These are phyloP conservation scores for Halictus quadricinctus DNA, from an alignment of 2,888 invertebrate species.

Conservation along the genomic window DNA sequence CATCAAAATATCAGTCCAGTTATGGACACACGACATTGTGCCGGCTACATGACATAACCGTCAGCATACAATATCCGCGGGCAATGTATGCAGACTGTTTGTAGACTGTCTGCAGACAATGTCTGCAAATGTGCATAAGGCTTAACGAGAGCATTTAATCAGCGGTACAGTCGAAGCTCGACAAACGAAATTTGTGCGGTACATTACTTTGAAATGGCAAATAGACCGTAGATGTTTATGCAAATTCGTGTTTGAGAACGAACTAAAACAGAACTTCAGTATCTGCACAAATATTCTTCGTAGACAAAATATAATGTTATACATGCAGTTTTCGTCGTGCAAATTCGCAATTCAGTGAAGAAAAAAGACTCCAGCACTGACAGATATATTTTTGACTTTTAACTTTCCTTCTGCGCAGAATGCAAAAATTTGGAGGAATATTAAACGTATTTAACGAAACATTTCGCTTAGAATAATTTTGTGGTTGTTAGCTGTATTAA, in stretches of 20 bases:
- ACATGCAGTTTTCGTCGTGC: neutral
- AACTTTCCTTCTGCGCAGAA: neutral
- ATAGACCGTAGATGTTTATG: neutral
- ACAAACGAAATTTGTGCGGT: neutral
- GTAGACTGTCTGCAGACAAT: neutral
- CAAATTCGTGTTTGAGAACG: neutral
- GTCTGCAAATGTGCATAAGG: slow-evolving; percentile 10
- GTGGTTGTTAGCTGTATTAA: neutral
- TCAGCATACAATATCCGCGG: neutral
- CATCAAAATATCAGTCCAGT: slow-evolving; percentile 2
- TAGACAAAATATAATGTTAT: neutral
- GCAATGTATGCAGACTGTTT: slow-evolving; percentile 10
- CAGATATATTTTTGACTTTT: neutral
- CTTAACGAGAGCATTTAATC: slow-evolving; percentile 4
- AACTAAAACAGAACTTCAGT: neutral
- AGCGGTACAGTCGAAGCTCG: neutral
- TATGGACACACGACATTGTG: slow-evolving; percentile 4
- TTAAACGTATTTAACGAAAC: neutral
- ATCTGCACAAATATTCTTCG: neutral
- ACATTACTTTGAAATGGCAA: neutral
- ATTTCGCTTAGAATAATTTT: too few relatives aligned
- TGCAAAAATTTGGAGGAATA: neutral
- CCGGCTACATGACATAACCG: neutral
- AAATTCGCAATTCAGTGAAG: neutral
- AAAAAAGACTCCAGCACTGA: neutral